phyloP scores from a whole-genome alignment of 2,113 vertebrate species.

The Apodemus sylvaticus region DNA sequence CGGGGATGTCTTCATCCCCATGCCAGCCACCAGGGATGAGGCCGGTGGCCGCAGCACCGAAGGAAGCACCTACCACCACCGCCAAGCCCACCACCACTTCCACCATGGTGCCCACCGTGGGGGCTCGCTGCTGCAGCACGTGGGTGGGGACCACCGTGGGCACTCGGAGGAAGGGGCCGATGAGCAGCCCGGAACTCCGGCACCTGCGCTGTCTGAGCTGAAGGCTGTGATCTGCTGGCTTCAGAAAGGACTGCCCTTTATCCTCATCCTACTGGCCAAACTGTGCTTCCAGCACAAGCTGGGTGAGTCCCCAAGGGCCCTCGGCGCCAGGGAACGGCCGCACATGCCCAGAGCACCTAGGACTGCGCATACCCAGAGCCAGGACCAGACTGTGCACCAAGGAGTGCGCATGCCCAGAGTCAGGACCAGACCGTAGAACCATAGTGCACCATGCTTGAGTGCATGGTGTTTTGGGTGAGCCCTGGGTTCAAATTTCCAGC shows the following conservation, averaged over 20 bases:
- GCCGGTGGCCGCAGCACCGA: conserved; percentile 87
- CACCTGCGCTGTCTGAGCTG: conserved; percentile 94
- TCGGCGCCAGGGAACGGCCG: rapidly evolving
- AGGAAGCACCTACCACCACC: conserved; percentile 88
- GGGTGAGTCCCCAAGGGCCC: conserved; percentile 84
- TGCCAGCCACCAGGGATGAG: conserved; percentile 93
- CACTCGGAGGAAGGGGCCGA: conserved; percentile 89
- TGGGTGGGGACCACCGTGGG: conserved; percentile 89
- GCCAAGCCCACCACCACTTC: conserved; percentile 84
- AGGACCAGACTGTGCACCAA: no score
- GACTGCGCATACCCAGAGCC: rapidly evolving
- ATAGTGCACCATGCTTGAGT: neutral
- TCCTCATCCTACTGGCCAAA: conserved; percentile 96
- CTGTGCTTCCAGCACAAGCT: conserved; percentile 98
- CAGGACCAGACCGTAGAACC: no score
- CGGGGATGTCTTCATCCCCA: conserved; percentile 95
- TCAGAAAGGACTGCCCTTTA: conserved; percentile 97
- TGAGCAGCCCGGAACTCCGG: conserved; percentile 90
- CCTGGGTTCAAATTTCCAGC: neutral
- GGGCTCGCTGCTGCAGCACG: conserved; percentile 91
- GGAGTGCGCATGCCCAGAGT: rapidly evolving
- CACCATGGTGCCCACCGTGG: conserved; percentile 92
- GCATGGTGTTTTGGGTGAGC: neutral
- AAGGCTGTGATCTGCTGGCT: conserved; percentile 95
- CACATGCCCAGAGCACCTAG: neutral